Evolutionary conservation across 2,888 invertebrate species (phyloP).

Genomic region (Meloe dianella): DNA sequence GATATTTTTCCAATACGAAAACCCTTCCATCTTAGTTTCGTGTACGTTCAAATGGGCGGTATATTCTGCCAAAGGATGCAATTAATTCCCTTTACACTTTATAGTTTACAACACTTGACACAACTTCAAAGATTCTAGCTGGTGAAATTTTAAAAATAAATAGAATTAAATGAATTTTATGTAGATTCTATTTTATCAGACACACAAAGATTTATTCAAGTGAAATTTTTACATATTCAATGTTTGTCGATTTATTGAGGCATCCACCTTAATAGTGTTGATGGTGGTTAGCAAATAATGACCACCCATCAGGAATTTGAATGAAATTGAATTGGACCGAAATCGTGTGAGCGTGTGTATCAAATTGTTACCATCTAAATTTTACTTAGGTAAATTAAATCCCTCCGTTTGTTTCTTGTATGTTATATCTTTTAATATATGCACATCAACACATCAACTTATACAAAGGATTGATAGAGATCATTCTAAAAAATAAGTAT

Average conservation of each 20-base stretch:
- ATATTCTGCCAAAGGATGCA: not conserved
- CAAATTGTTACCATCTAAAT: not conserved
- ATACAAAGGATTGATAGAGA: no score
- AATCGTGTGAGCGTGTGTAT: not conserved
- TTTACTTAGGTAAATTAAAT: no score
- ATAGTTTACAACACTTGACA: not conserved
- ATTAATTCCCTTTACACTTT: not conserved
- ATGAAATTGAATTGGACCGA: constrained; percentile 21
- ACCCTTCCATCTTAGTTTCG: no score
- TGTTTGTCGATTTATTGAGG: constrained; percentile 20
- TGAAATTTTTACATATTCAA: constrained; percentile 20
- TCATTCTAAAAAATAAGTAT: no score
- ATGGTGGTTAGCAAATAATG: constrained; percentile 26
- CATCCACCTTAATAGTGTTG: constrained; percentile 22
- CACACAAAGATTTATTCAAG: constrained; percentile 2
- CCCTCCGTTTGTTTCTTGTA: not conserved
- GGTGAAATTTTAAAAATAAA: not conserved
- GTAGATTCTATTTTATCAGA: not conserved
- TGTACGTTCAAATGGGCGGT: not conserved
- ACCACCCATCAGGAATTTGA: constrained; percentile 25
- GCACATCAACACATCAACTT: not conserved
- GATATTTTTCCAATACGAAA: not conserved
- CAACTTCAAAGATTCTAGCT: not conserved
- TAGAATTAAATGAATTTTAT: not conserved
- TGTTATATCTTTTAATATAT: not conserved